Evolutionary conservation across 1,140 invertebrate genomes (phyloP).

Genomic region (Penaeus vannamei): DNA sequence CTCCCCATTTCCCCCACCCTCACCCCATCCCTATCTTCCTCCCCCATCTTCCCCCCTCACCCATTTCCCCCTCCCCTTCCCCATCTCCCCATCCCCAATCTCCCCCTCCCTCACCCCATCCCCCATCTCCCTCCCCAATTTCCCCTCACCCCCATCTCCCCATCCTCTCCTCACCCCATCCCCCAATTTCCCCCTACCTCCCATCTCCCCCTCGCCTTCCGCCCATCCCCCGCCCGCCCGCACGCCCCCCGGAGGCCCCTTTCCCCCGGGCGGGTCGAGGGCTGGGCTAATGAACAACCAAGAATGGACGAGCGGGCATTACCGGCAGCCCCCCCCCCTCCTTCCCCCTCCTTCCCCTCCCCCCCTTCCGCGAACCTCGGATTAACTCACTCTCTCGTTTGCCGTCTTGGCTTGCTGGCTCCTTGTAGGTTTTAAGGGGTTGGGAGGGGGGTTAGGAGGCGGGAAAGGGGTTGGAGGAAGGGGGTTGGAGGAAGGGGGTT

Average conservation of each 20-base stretch:
- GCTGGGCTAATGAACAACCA: conserved; percentile 49
- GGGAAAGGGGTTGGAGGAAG: no score
- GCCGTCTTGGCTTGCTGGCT: no score
- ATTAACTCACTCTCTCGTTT: no score
- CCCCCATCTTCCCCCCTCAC: background rate
- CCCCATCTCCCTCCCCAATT: background rate
- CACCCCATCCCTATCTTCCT: no score
- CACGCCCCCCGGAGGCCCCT: background rate
- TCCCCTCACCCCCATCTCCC: background rate
- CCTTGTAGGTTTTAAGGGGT: no score
- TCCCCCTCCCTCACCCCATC: background rate
- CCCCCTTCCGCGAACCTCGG: background rate
- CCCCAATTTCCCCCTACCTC: background rate
- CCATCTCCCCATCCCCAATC: background rate
- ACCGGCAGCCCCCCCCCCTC: conserved; percentile 28
- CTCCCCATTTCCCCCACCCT: no score
- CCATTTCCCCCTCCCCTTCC: background rate
- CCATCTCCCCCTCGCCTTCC: background rate
- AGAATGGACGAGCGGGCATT: conserved; percentile 55
- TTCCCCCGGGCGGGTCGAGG: conserved; percentile 16
- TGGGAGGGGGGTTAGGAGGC: no score
- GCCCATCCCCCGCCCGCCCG: background rate
- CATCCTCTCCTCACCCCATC: background rate
- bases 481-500: no score
- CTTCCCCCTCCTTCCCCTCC: background rate